Conservation (phyloP, 2,888 invertebrate species). For the Lasiommata megera region DNA sequence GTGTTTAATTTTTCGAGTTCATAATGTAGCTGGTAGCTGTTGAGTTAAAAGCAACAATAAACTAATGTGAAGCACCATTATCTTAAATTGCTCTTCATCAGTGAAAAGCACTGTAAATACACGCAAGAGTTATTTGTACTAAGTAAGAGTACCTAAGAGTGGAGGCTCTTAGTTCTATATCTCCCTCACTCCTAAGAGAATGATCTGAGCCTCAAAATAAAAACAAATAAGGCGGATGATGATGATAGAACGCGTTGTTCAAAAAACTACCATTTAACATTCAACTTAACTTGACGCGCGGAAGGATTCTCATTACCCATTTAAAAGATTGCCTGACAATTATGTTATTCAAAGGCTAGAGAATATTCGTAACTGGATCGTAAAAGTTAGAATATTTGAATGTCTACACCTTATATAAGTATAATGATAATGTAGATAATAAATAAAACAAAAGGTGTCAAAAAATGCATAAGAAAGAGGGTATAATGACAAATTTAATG, state of each 20-base stretch:
- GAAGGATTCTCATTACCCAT: no score
- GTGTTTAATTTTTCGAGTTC: conserved; percentile 10
- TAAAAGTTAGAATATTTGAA: no score
- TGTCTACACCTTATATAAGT: no score
- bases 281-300: no score
- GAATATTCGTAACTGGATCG: no score
- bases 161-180: not conserved
- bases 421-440: no score
- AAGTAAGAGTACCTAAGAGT: not conserved
- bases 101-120: conserved; percentile 24
- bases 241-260: not conserved
- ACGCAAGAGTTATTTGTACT: conserved; percentile 9
- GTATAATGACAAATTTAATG: not conserved
- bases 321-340: no score
- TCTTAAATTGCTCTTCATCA: conserved; percentile 31
- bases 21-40: conserved; percentile 14
- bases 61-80: conserved; percentile 24
- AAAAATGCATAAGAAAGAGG: no score
- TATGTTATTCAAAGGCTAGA: no score
- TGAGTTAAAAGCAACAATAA: conserved; percentile 24
- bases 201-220: not conserved
- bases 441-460: no score
- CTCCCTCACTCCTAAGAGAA: not conserved
- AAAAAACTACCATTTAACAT: no score
- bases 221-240: no score